Percentiles rank a stretch among this genome's conserved stretches.
Conservation (phyloP, 1,140 invertebrate species). For the Drosophila parabipectinata region DNA sequence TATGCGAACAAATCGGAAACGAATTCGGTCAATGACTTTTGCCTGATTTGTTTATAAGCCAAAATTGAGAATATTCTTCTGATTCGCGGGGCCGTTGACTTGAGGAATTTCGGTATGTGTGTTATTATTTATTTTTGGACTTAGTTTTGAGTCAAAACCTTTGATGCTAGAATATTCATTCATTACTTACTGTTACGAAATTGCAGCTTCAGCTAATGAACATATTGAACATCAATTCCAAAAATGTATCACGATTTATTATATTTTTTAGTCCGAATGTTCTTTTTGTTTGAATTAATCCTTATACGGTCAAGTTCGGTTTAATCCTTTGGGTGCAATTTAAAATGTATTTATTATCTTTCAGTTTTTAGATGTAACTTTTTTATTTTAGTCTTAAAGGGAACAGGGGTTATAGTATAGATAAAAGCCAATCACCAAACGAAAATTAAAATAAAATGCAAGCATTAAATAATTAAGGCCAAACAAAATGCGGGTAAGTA, state of each 20-base stretch:
- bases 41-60: conserved; percentile 77
- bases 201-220: conserved; percentile 53
- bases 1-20: conserved; percentile 69
- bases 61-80: conserved; percentile 73
- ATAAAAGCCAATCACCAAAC: conserved; percentile 1
- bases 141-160: neutral
- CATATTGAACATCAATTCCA: conserved; percentile 41
- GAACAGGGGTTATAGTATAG: neutral
- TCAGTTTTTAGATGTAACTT: conserved; percentile 3
- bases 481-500: conserved; percentile 16
- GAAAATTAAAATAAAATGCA: neutral
- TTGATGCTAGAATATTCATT: conserved; percentile 50
- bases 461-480: conserved; percentile 1
- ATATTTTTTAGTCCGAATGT: conserved; percentile 6
- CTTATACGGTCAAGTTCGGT: conserved; percentile 1
- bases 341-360: conserved; percentile 28
- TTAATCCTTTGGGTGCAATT: conserved; percentile 36
- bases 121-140: conserved; percentile 28
- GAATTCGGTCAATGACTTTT: conserved; percentile 80
- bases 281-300: conserved; percentile 25
- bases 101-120: conserved; percentile 46
- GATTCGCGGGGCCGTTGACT: conserved; percentile 68
- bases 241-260: conserved; percentile 21
- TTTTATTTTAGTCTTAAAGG: neutral
- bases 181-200: conserved; percentile 74